These are phyloP conservation scores for Equus quagga DNA, from an alignment of 2,113 vertebrate genomes.

Conservation along the genomic window DNA sequence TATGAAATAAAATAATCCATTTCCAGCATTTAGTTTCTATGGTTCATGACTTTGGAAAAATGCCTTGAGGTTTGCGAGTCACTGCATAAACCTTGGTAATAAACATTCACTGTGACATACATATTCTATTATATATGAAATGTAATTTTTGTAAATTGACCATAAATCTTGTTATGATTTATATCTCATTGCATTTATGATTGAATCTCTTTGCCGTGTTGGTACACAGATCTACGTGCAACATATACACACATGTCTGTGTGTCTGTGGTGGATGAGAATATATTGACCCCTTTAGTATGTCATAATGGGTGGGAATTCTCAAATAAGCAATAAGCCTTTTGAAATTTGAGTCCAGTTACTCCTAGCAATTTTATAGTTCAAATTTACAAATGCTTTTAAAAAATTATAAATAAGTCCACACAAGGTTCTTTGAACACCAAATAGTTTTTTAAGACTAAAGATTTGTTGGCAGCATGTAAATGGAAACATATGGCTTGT, in stretches of 20 bases:
- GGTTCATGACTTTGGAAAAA: conserved; percentile 62
- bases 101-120: conserved; percentile 6
- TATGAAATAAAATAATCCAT: conserved; percentile 64
- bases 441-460: conserved; percentile 15
- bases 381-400: not conserved
- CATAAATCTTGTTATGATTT: conserved; percentile 39
- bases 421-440: not conserved
- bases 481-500: not conserved
- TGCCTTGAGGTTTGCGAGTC: conserved; percentile 68
- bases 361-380: conserved; percentile 6
- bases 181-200: not conserved
- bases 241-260: not conserved
- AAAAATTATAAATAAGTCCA: conserved; percentile 8
- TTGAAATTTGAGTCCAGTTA: conserved; percentile 11
- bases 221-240: not conserved
- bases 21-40: conserved; percentile 56
- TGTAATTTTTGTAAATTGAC: conserved; percentile 46
- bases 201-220: not conserved
- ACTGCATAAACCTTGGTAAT: conserved; percentile 65
- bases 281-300: not conserved
- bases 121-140: conserved; percentile 37
- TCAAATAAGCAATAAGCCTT: conserved; percentile 6
- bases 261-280: not conserved
- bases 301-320: not conserved
- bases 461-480: not conserved